Evolutionary conservation across 2,797 vertebrate genomes (phyloP).

Genomic region (Scomberomorus guttatus): DNA sequence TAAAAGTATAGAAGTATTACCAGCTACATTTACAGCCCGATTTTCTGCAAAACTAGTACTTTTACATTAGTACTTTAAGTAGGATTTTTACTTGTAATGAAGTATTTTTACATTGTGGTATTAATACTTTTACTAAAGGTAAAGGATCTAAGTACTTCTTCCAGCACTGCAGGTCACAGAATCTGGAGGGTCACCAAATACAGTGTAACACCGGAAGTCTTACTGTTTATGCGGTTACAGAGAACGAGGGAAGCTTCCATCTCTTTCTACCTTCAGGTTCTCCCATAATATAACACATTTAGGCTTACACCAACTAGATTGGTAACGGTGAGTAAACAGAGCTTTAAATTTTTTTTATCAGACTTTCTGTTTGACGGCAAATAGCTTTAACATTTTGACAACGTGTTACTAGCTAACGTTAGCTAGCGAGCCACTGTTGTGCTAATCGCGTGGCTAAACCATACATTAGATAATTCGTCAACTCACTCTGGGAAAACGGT

Average conservation of each 20-base stretch:
- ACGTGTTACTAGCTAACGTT: conserved; percentile 5
- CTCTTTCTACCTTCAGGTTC: background rate
- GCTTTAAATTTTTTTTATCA: fast-evolving
- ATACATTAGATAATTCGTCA: background rate
- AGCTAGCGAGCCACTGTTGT: conserved; percentile 23
- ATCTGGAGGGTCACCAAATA: too few species aligned
- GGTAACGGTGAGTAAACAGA: conserved; percentile 48
- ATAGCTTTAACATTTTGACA: background rate
- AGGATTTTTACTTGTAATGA: too few species aligned
- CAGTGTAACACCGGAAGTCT: conserved; percentile 9
- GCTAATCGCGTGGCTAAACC: conserved; percentile 42
- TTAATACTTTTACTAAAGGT: too few species aligned
- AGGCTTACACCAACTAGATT: fast-evolving
- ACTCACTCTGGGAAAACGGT: background rate
- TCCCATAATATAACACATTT: background rate
- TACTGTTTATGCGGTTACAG: background rate
- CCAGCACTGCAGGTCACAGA: too few species aligned
- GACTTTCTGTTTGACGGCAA: background rate
- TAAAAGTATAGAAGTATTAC: too few species aligned
- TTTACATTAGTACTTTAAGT: too few species aligned
- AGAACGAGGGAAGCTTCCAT: background rate
- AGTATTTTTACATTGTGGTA: too few species aligned
- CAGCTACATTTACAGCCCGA: too few species aligned
- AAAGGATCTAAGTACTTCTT: too few species aligned
- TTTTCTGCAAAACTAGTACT: too few species aligned